phyloP scores from a whole-genome alignment of 2,113 vertebrate genomes.

The Morone chrysops region DNA sequence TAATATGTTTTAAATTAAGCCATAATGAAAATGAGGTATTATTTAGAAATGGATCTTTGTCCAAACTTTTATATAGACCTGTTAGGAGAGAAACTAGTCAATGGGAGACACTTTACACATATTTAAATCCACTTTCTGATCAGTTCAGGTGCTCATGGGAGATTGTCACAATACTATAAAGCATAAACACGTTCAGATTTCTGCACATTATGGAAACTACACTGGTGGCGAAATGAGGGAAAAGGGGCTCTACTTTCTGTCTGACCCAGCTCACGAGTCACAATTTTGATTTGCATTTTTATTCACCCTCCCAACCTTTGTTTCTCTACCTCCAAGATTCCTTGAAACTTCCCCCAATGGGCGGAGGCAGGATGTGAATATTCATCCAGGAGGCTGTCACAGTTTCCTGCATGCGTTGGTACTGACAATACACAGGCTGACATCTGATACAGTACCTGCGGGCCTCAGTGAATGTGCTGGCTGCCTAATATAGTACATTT shows the following conservation, averaged over 20 bases:
- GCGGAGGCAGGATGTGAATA: slow-evolving; percentile 9
- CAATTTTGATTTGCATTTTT: not conserved
- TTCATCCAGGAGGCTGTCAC: not conserved
- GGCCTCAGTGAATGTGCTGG: not conserved
- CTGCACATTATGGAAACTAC: slow-evolving; percentile 29
- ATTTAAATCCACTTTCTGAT: not conserved
- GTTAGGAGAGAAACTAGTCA: not conserved
- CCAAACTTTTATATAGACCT: not conserved
- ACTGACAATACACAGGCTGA: slow-evolving; percentile 15
- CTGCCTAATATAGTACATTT: not conserved
- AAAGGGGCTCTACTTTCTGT: not conserved
- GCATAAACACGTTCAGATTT: slow-evolving; percentile 25
- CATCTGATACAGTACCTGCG: not conserved
- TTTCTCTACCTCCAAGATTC: too few species aligned
- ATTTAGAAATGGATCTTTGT: not conserved
- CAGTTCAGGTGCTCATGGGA: slow-evolving; percentile 14
- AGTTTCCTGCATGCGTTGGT: slow-evolving; percentile 12
- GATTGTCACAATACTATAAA: slow-evolving; percentile 4
- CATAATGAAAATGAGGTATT: slow-evolving; percentile 55
- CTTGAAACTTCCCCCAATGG: not conserved
- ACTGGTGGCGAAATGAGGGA: slow-evolving; percentile 3
- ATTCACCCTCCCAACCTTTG: not conserved
- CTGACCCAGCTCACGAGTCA: not conserved
- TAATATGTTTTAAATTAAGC: slow-evolving; percentile 64
- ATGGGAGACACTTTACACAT: not conserved